Evolutionary conservation across 2,113 vertebrate species (phyloP), one percentile per base, ranked within the genome.

Genomic region (Leucosticte australis): DNA sequence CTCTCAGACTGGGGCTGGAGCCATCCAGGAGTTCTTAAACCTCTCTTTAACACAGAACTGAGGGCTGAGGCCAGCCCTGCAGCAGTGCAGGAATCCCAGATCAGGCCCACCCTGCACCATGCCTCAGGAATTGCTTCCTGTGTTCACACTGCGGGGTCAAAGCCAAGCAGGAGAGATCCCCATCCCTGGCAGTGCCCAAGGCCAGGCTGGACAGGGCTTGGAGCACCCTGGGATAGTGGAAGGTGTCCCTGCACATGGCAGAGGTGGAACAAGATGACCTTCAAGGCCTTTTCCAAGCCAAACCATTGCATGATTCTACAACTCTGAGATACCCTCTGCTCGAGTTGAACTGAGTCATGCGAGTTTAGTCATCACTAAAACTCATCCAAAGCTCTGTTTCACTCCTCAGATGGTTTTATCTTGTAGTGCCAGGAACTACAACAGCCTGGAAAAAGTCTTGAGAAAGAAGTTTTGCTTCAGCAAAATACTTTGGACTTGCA

Each of bases 31-130:
- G 33, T 2, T 50, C 44, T 30, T 17, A 52, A 46, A 28, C 9
- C 49, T 20, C 37, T 12, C 11, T 2, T 3, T 3, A 20, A 35
- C 37, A 20, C n/a, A 49, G 27, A 47, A 0, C 10, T 1, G 11
- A 35, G 60, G n/a, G n/a, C 60, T 69, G 55, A 37, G 56, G 5
- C 11, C 69, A 22, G 56, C 7, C 37, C 7, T 11, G 26, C 31
- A 77, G 77, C 22, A 16, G 2, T 5, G 4, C 20, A 47, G 33
- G 8, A 1, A 5, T 9, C 11, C 7, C 16, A 77, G 30, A 3
- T 1, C 9, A 30, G 52, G 13, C 23, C 18, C 35, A 30, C 14
- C 37, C 7, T 15, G 44, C 49, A 73, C 15, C 26, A 12, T 2
- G 24, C 42, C 62, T 35, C 57, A 22, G 57, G 73, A 23, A 27